These are phyloP conservation scores for Pseudopleuronectes americanus DNA, from an alignment of 2,797 vertebrate species.

Conservation along the genomic window DNA sequence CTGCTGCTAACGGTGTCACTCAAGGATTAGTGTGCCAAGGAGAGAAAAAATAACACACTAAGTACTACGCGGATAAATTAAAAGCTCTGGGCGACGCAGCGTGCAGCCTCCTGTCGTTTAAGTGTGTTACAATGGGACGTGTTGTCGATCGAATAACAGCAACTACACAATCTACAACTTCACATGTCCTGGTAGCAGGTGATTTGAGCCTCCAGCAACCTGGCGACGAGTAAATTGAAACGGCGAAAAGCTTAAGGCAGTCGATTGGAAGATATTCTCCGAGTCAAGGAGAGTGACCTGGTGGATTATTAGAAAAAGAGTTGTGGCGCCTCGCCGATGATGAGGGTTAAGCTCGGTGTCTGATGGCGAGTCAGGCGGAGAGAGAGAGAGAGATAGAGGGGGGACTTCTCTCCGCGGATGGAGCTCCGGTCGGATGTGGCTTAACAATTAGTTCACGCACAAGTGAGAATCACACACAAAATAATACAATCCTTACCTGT, in stretches of 20 bases:
- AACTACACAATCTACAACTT: conserved; percentile 54
- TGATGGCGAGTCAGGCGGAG: conserved; percentile 29
- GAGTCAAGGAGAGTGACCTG: conserved; percentile 56
- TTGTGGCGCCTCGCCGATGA: conserved; percentile 36
- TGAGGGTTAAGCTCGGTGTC: conserved; percentile 52
- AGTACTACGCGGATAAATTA: conserved; percentile 71
- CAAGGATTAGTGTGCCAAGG: conserved; percentile 79
- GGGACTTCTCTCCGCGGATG: background rate
- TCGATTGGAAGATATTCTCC: conserved; percentile 41
- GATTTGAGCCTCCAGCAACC: conserved; percentile 33
- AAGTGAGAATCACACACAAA: background rate
- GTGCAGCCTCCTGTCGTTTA: conserved; percentile 15
- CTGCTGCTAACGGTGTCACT: conserved; percentile 80
- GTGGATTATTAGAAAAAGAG: conserved; percentile 57
- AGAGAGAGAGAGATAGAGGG: background rate
- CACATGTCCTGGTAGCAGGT: conserved; percentile 35
- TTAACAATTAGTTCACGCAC: conserved; percentile 24
- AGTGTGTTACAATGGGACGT: conserved; percentile 26
- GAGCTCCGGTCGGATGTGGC: conserved; percentile 23
- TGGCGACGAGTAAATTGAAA: conserved; percentile 38
- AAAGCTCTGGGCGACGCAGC: conserved; percentile 56
- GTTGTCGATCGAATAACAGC: conserved; percentile 19
- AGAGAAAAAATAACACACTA: conserved; percentile 68
- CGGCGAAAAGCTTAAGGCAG: conserved; percentile 23
- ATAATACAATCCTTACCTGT: conserved; percentile 72